Evolutionary conservation across 2,888 invertebrate genomes (phyloP), one percentile per base, ranked within the genome.

Genomic region (Chouioia cunea): DNA sequence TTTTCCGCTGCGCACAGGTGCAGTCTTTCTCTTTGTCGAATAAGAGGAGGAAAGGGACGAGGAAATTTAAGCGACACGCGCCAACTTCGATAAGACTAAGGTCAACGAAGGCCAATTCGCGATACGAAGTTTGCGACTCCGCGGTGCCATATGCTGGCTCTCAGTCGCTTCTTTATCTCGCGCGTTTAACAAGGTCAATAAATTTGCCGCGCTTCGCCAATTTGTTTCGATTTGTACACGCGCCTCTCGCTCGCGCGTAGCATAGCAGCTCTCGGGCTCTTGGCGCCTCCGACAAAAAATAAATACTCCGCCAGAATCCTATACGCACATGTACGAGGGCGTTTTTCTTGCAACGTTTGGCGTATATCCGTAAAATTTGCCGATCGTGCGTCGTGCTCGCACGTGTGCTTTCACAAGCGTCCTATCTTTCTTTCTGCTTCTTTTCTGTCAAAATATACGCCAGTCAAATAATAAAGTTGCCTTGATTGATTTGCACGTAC

Each of bases 71-170:
- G 23, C 18, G 57, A 57, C 57, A 57, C 44, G 57, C 43, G 57
- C 57, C 57, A 18, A 36, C 18, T 12, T 57, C 18, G 57, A 57
- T 57, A 57, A 57, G 44, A 57, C 43, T 57, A 57, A 57, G 57
- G 57, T 57, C 43, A 36, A 36, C 36, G 6, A 10, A 10, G 36
- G 10, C 2, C 36, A 10, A 36, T 8, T 36, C 4, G 36, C 36
- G 10, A 8, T 36, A 10, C 12, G 16, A 53, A 27, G 16, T 54
- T 36, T 0, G 27, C 58, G 57, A 20, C 36, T 36, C 6, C 36
- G 36, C 36, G 36, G 36, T 36, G 36, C 36, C 36, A 6, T 6
- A 10, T 10, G 6, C 36, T 36, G 27, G 4, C 27, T 27, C 4
- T 36, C 20, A 18, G n/a, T n/a, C 56, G 18, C 22, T 46, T 36